Percentiles rank a stretch among this genome's conserved stretches.
Evolutionary conservation across 92 coral and sea anemone genomes (phyloP).

Genomic region (Palythoa caribaeorum): DNA sequence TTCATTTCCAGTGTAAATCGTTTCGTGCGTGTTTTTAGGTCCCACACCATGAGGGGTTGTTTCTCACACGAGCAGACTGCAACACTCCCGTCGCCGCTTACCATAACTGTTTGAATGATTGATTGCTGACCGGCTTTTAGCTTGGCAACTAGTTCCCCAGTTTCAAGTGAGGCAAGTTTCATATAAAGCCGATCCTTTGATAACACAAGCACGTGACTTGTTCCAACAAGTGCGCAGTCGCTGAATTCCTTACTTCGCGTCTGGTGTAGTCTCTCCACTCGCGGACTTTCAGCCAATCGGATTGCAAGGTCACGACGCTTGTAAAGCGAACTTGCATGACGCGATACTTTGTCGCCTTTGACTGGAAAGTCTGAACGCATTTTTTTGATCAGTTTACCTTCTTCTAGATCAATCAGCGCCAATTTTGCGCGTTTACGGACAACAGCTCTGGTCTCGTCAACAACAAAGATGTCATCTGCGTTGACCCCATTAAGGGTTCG

Average conservation of each 20-base stretch:
- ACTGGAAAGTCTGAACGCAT: constrained; percentile 90
- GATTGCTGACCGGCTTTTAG: constrained; percentile 92
- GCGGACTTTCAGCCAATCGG: constrained; percentile 94
- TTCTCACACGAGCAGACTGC: constrained; percentile 95
- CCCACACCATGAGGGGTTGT: constrained; percentile 91
- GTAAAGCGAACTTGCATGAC: constrained; percentile 98
- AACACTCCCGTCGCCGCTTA: constrained; percentile 88
- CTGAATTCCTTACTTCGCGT: constrained; percentile 86
- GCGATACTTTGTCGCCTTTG: constrained; percentile 84
- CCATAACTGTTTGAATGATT: constrained; percentile 95
- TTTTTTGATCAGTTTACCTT: constrained; percentile 90
- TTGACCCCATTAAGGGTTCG: constrained; percentile 90
- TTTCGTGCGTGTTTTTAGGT: constrained; percentile 75
- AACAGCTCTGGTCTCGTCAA: constrained; percentile 99
- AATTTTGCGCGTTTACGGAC: constrained; percentile 92
- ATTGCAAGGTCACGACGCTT: constrained; percentile 96
- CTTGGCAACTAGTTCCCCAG: constrained; percentile 90
- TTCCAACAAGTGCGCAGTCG: constrained; percentile 95
- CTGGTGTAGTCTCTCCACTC: constrained; percentile 74
- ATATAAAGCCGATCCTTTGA: constrained; percentile 90
- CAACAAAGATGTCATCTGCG: constrained; percentile 95
- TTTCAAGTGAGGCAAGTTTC: constrained; percentile 91
- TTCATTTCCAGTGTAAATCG: constrained; percentile 81
- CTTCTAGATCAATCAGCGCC: constrained; percentile 94
- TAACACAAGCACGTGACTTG: constrained; percentile 85